Percentiles rank a stretch among this genome's conserved stretches.
These are phyloP conservation scores for Caenorhabditis tropicalis DNA, from an alignment of 1,140 invertebrate species.

Conservation along the genomic window DNA sequence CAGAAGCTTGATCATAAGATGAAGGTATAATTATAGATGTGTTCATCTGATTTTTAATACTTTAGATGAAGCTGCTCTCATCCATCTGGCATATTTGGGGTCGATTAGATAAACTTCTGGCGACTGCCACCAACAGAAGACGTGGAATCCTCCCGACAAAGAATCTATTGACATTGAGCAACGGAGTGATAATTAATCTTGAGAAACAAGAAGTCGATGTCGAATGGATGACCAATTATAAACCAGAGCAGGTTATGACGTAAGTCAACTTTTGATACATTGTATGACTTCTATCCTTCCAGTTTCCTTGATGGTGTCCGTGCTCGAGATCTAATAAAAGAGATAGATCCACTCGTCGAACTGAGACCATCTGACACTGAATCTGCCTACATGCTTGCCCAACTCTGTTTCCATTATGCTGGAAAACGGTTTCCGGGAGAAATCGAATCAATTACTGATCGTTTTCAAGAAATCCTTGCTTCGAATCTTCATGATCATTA, in stretches of 20 bases:
- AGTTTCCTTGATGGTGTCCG: constrained; percentile 3
- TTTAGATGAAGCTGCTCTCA: not conserved
- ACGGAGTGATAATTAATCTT: not conserved
- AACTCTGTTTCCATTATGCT: constrained; percentile 8
- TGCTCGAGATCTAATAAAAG: not conserved
- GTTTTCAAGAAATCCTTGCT: not conserved
- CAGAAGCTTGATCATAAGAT: not conserved
- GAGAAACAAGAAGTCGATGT: not conserved
- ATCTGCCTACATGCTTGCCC: not conserved
- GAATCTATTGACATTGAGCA: constrained; percentile 1
- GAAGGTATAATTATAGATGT: not conserved
- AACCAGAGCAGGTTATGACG: not conserved
- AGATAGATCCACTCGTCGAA: not conserved
- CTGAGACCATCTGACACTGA: not conserved
- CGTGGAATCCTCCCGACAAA: not conserved
- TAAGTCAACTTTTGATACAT: too few relatives aligned
- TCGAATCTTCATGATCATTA: not conserved
- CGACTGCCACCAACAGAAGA: not conserved
- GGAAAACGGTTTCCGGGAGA: constrained; percentile 14
- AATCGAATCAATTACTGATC: not conserved
- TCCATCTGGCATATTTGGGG: constrained; percentile 9
- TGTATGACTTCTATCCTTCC: not conserved
- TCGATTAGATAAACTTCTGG: not conserved
- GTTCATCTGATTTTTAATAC: not conserved
- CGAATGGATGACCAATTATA: not conserved